These are phyloP conservation scores for Paedocypris sp. DNA, from an alignment of 2,113 vertebrate species.

Conservation along the genomic window DNA sequence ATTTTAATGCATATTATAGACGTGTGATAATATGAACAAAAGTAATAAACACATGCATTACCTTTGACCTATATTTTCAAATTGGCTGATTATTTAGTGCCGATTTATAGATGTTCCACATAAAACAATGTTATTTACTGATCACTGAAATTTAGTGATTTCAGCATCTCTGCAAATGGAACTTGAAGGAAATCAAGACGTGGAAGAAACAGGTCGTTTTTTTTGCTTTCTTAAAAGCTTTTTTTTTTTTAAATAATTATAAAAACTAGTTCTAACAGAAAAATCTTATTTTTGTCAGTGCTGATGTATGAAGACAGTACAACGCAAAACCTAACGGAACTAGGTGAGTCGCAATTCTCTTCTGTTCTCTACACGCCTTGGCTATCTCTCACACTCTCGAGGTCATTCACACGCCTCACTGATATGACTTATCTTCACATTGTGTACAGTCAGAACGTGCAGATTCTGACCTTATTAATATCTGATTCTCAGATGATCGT, in stretches of 20 bases:
- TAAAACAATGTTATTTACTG: too few species aligned
- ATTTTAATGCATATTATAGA: too few species aligned
- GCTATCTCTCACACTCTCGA: neutral
- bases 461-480: neutral
- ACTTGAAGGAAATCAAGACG: constrained; percentile 31
- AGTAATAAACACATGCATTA: too few species aligned
- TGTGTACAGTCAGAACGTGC: neutral
- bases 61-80: too few species aligned
- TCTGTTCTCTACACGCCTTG: neutral
- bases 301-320: neutral
- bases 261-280: too few species aligned
- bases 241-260: too few species aligned
- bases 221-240: too few species aligned
- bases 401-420: neutral
- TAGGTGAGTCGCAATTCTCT: neutral
- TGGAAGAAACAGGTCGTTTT: constrained; percentile 39
- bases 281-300: neutral
- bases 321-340: neutral
- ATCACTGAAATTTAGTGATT: constrained; percentile 32
- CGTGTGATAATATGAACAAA: too few species aligned
- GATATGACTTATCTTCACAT: neutral
- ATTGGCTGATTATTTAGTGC: too few species aligned
- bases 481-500: constrained; percentile 44
- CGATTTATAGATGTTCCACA: too few species aligned
- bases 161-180: constrained; percentile 47